These are phyloP conservation scores for Bufotes viridis DNA, from an alignment of 2,797 vertebrate genomes.

Conservation along the genomic window DNA sequence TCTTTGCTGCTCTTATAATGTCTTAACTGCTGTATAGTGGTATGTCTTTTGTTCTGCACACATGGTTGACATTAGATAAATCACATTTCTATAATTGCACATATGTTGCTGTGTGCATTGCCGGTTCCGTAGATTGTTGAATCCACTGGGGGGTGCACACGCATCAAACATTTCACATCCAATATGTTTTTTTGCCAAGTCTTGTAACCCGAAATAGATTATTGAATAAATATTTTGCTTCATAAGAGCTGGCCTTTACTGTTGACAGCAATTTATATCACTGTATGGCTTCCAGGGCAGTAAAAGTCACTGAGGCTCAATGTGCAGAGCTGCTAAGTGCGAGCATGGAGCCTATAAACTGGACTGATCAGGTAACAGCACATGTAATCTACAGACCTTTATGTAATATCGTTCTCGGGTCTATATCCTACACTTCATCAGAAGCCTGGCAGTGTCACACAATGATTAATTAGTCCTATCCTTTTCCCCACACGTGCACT, in stretches of 20 bases:
- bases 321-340: constrained; percentile 70
- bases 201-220: constrained; percentile 73
- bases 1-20: constrained; percentile 33
- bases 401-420: constrained; percentile 66
- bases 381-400: constrained; percentile 66
- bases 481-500: constrained; percentile 64
- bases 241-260: constrained; percentile 76
- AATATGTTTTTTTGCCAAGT: constrained; percentile 70
- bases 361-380: constrained; percentile 70
- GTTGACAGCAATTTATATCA: constrained; percentile 76
- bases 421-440: constrained; percentile 63
- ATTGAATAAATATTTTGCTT: constrained; percentile 76
- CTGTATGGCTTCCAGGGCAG: constrained; percentile 70
- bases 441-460: constrained; percentile 55
- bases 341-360: constrained; percentile 70
- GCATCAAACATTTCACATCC: constrained; percentile 66
- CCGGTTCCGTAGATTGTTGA: constrained; percentile 60
- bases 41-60: constrained; percentile 33
- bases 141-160: constrained; percentile 74
- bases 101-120: constrained; percentile 24
- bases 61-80: constrained; percentile 45
- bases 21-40: constrained; percentile 31
- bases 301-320: constrained; percentile 74
- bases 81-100: constrained; percentile 44
- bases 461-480: constrained; percentile 64